Evolutionary conservation across 53 echinoderm and acorn worm species (phyloP).

Genomic region (Antedon mediterranea): DNA sequence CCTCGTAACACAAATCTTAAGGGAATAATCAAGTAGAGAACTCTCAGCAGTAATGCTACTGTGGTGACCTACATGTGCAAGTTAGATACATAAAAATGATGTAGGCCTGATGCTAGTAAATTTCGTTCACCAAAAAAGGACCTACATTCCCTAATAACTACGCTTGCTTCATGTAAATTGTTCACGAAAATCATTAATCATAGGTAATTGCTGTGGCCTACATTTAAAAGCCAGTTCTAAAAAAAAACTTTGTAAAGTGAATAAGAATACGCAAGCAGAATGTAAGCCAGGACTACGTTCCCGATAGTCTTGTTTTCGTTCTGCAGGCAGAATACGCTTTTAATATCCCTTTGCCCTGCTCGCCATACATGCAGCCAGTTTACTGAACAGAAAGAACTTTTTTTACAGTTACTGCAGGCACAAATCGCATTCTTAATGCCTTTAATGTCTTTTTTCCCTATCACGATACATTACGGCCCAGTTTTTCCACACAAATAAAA

Average conservation of each 20-base stretch:
- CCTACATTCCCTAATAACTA: slow-evolving; percentile 1
- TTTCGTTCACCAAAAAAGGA: not conserved
- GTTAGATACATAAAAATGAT: not conserved
- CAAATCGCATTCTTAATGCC: too few species aligned
- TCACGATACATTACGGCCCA: not conserved
- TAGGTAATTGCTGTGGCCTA: not conserved
- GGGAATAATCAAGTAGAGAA: not conserved
- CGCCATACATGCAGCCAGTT: too few species aligned
- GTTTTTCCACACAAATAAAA: not conserved
- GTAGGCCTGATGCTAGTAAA: not conserved
- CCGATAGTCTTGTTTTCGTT: not conserved
- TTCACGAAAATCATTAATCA: not conserved
- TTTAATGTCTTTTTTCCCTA: not conserved
- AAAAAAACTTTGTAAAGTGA: slow-evolving; percentile 1
- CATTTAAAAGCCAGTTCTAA: not conserved
- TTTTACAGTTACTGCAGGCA: too few species aligned
- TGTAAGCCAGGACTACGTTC: not conserved
- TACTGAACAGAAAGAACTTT: too few species aligned
- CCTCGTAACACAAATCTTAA: not conserved
- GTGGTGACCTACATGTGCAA: not conserved
- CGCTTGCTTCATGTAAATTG: not conserved
- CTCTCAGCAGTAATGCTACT: not conserved
- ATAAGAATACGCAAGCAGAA: not conserved
- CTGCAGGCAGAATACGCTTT: not conserved
- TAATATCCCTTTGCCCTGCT: not conserved